These are phyloP conservation scores for Enhydra lutris DNA, from an alignment of 2,113 vertebrate species.

Conservation along the genomic window DNA sequence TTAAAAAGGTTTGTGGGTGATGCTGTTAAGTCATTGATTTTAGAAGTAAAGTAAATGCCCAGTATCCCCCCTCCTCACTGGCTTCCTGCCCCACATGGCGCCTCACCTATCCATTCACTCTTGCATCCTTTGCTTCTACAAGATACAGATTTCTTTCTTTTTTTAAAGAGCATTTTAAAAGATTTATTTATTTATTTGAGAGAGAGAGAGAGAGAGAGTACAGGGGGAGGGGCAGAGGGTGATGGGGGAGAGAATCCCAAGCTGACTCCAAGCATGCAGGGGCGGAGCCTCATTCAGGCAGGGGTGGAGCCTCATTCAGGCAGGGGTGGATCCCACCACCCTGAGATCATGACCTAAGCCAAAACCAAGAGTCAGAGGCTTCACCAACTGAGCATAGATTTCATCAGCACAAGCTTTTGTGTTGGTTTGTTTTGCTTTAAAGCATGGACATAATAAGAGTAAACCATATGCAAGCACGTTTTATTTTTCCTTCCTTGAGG, in stretches of 20 bases:
- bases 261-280: not conserved
- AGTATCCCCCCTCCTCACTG: fast-evolving
- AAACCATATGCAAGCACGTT: not conserved
- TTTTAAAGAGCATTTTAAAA: not conserved
- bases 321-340: not conserved
- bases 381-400: not conserved
- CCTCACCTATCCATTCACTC: no score
- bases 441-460: not conserved
- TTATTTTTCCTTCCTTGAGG: not conserved
- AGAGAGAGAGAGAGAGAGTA: not conserved
- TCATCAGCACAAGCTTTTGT: not conserved
- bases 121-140: not conserved
- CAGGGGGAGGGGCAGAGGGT: not conserved
- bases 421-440: not conserved
- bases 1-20: not conserved
- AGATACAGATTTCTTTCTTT: not conserved
- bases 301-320: no score
- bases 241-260: not conserved
- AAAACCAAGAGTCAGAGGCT: not conserved
- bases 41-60: fast-evolving
- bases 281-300: no score
- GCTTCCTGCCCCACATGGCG: no score
- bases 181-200: not conserved
- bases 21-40: fast-evolving
- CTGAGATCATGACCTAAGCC: not conserved